phyloP scores from a whole-genome alignment of 2,797 vertebrate species.

The Tapirus indicus region DNA sequence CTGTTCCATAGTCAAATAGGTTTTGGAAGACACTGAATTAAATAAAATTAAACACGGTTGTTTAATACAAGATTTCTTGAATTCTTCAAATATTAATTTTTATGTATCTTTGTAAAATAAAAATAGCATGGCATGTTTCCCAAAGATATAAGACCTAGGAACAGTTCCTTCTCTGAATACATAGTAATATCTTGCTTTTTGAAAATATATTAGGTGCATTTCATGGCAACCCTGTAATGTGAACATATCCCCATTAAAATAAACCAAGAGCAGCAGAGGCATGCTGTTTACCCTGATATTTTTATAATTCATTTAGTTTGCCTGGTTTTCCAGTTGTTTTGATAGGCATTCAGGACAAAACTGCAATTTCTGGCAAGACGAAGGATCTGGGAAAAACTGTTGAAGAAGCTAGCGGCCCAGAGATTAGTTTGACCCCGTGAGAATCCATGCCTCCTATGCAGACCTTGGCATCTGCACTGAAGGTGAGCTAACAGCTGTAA shows the following conservation, averaged over 20 bases:
- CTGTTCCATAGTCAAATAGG: not conserved
- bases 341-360: not conserved
- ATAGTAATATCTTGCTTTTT: not conserved
- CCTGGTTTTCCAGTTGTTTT: not conserved
- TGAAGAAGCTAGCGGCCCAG: not conserved
- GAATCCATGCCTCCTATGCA: not conserved
- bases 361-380: not conserved
- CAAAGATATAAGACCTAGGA: not conserved
- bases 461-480: not conserved
- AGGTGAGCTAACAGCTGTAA: not conserved
- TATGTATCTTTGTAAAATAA: not conserved
- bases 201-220: not conserved
- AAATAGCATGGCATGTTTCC: not conserved
- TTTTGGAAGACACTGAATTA: conserved; percentile 27
- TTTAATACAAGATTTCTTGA: not conserved
- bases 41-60: not conserved
- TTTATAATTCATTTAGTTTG: not conserved
- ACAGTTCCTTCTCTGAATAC: not conserved
- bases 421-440: not conserved
- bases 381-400: not conserved
- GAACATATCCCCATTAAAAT: not conserved
- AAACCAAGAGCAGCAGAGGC: not conserved
- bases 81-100: not conserved
- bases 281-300: not conserved
- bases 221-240: not conserved